Evolutionary conservation across 2,888 invertebrate genomes (phyloP).

Genomic region (Malthinus flaveolus): DNA sequence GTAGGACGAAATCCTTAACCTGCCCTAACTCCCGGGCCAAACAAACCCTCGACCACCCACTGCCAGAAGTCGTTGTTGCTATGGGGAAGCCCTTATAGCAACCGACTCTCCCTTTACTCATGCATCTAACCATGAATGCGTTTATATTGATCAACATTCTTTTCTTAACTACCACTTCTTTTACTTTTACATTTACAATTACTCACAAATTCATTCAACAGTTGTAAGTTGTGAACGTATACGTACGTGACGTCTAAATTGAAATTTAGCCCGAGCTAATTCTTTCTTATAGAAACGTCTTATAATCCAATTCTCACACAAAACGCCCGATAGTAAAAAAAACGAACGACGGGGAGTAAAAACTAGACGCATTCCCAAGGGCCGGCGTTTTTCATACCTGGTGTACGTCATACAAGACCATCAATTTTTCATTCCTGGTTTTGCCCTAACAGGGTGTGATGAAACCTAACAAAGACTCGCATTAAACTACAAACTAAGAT

Average conservation of each 20-base stretch:
- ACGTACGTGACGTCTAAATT: constrained; percentile 32
- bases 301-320: constrained; percentile 32
- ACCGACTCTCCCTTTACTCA: constrained; percentile 37
- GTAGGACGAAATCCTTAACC: constrained; percentile 45
- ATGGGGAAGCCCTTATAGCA: constrained; percentile 44
- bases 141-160: constrained; percentile 31
- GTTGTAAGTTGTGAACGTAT: constrained; percentile 22
- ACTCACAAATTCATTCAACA: constrained; percentile 1
- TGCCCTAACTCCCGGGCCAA: constrained; percentile 49
- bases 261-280: constrained; percentile 24
- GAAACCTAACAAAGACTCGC: constrained; percentile 29
- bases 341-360: constrained; percentile 21
- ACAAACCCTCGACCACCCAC: constrained; percentile 42
- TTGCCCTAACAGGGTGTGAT: constrained; percentile 35
- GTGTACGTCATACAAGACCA: constrained; percentile 24
- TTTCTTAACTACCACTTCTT: not conserved
- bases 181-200: not conserved
- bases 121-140: constrained; percentile 30
- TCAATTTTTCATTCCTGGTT: constrained; percentile 30
- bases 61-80: constrained; percentile 42
- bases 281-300: constrained; percentile 22
- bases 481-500: not conserved
- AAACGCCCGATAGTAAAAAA: constrained; percentile 30
- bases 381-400: constrained; percentile 35
- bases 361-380: constrained; percentile 33